phyloP scores from a whole-genome alignment of 1,140 invertebrate genomes.

The Mizuhopecten yessoensis region DNA sequence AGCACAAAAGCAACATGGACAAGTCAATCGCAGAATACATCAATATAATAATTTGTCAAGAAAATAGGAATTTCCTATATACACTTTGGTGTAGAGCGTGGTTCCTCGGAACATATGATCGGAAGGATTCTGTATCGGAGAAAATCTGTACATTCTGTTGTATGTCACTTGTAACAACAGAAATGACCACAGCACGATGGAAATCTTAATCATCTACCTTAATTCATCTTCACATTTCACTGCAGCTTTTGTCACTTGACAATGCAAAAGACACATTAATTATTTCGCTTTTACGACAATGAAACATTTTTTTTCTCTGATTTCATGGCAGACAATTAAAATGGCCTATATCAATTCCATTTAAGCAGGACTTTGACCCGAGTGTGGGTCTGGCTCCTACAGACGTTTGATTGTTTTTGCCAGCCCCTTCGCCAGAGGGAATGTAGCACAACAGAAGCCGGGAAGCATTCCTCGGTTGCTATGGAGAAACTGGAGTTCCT shows the following conservation, averaged over 20 bases:
- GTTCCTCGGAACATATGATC: too few relatives aligned
- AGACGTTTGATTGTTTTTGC: constrained; percentile 79
- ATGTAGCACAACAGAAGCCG: constrained; percentile 81
- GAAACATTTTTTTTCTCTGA: too few relatives aligned
- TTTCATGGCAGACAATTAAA: too few relatives aligned
- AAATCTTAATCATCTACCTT: background rate
- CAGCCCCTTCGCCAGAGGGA: constrained; percentile 79
- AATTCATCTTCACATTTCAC: background rate
- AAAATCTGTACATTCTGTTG: background rate
- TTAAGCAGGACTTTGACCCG: too few relatives aligned
- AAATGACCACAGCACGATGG: background rate
- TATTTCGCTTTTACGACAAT: too few relatives aligned
- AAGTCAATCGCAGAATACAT: background rate
- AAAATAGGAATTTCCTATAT: constrained; percentile 32
- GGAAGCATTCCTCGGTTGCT: constrained; percentile 74
- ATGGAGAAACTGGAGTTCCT: constrained; percentile 77
- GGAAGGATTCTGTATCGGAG: background rate
- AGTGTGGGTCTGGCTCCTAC: constrained; percentile 53
- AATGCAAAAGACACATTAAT: too few relatives aligned
- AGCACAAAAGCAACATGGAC: background rate
- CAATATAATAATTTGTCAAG: background rate
- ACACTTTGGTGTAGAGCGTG: background rate
- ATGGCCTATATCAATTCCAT: too few relatives aligned
- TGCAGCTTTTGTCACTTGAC: background rate
- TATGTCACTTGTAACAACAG: background rate